Evolutionary conservation across 1,140 invertebrate genomes (phyloP), one percentile per base, ranked within the genome.

Genomic region (Heliconius hermathena): DNA sequence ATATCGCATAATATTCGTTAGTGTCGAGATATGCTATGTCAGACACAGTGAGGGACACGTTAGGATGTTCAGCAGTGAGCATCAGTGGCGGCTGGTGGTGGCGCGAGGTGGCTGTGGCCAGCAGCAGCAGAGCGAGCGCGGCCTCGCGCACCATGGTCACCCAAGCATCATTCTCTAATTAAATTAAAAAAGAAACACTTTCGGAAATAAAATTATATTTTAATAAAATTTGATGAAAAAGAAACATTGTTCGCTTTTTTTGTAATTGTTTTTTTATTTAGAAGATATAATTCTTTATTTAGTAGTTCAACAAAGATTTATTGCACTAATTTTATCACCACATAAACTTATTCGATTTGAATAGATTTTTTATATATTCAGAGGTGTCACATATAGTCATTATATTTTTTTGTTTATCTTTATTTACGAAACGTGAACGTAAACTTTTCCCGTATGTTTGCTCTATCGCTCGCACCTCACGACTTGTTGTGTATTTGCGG

Each of bases 41-140:
- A 3, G 78, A 52, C 20, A 71, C 18, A 13, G 71, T 71, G 6
- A 81, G 26, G n/a, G 73, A 60, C 18, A 60, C 71, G 66, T 73
- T 57, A 71, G 74, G 41, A 20, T 78, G 60, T n/a, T 73, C 71
- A 0, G n/a, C 57, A 4, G 74, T 57, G 4, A 77, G 29, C 8
- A 70, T 20, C 22, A 73, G 38, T 18, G 52, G 8, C 54, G 77
- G 74, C 33, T 70, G 20, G 16, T 49, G 49, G 33, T 76, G 49
- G 20, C 18, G 79, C 52, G 77, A 57, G 26, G 76, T 70, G 52
- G 49, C 77, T 29, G 71, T 74, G 72, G 80, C 80, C 60, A 80
- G 77, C 76, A 82, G 38, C 29, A 76, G 38, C 20, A 85, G 71
- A 8, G 80, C 78, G 46, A 81, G 38, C 73, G 71, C 80, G 74